Conservation (phyloP, 2,113 vertebrate genomes). For the Stomatorhinus ivindoensis region DNA sequence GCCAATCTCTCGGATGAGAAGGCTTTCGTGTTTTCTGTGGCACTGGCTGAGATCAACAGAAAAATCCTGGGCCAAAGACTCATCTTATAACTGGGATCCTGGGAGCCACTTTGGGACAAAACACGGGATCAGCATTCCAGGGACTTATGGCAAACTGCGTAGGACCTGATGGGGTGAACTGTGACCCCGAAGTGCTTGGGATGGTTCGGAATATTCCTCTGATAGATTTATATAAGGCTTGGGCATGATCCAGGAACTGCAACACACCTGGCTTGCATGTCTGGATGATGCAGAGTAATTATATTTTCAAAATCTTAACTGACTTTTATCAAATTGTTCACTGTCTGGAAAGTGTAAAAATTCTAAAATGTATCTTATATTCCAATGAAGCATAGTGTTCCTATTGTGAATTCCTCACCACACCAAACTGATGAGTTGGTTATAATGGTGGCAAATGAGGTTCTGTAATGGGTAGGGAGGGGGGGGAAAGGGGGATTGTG, state of each 20-base stretch:
- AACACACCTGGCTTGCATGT: background rate
- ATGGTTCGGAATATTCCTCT: background rate
- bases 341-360: conserved; percentile 24
- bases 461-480: no score
- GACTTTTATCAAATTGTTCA: background rate
- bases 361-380: conserved; percentile 33
- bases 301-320: conserved; percentile 7
- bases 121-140: conserved; percentile 46
- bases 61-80: conserved; percentile 97
- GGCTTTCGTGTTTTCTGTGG: conserved; percentile 96
- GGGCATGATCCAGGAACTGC: background rate
- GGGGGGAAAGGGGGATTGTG: background rate
- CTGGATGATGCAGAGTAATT: conserved; percentile 3
- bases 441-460: background rate
- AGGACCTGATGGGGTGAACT: conserved; percentile 24
- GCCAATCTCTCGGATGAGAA: conserved; percentile 96
- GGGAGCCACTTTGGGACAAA: conserved; percentile 24
- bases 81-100: conserved; percentile 61
- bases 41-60: conserved; percentile 97
- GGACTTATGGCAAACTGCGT: conserved; percentile 41
- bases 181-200: conserved; percentile 13
- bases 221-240: background rate
- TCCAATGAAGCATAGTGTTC: conserved; percentile 33
- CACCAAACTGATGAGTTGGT: conserved; percentile 5
- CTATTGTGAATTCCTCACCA: conserved; percentile 16